Percentiles rank a stretch among this genome's conserved stretches.
phyloP scores from a whole-genome alignment of 2,113 vertebrate genomes.

The Nannospalax galili region DNA sequence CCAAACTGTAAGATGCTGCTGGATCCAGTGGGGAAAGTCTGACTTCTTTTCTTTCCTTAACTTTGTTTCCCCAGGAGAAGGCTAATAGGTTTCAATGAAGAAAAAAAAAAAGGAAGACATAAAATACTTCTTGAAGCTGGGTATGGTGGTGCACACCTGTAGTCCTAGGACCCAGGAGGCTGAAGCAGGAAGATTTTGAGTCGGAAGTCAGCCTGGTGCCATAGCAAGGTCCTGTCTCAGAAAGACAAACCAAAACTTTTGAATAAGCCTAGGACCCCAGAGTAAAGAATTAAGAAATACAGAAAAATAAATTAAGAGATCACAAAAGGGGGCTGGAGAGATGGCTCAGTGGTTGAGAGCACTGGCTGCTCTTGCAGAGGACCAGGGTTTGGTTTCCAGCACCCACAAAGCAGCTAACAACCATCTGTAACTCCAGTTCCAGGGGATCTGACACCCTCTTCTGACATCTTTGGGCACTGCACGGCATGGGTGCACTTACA shows the following conservation, averaged over 20 bases:
- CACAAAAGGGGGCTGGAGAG: neutral
- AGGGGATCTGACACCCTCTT: no score
- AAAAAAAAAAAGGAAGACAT: neutral
- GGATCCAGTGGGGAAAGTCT: no score
- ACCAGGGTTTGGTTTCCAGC: no score
- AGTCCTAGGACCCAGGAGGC: neutral
- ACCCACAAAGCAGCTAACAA: no score
- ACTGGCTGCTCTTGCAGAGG: no score
- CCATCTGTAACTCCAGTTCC: no score
- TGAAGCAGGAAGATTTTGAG: neutral
- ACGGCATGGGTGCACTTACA: no score
- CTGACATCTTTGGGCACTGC: no score
- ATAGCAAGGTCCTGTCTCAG: neutral
- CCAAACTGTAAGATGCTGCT: no score
- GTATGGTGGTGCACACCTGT: neutral
- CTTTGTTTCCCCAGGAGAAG: neutral
- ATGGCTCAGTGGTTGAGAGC: no score
- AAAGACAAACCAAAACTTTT: neutral
- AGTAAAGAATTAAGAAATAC: neutral
- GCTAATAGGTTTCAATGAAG: neutral
- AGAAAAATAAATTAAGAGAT: neutral
- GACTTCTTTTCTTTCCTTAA: neutral
- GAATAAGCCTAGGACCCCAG: neutral
- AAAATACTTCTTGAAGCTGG: neutral
- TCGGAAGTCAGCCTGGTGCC: neutral